Conservation (phyloP, 2,113 vertebrate species). For the Pteropus alecto region DNA sequence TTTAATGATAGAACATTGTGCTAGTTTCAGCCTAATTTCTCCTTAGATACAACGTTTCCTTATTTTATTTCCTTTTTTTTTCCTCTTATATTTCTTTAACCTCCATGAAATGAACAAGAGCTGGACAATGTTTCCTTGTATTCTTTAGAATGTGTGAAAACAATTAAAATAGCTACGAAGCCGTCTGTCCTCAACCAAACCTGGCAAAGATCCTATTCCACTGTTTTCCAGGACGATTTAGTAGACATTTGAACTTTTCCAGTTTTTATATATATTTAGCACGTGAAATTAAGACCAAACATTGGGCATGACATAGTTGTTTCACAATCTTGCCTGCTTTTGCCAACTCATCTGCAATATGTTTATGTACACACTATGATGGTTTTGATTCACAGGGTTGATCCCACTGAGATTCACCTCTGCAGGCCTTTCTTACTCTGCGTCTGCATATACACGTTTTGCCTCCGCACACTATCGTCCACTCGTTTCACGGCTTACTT, state of each 20-base stretch:
- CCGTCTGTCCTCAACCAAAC: background rate
- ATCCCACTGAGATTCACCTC: background rate
- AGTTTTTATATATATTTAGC: background rate
- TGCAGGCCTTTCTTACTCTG: background rate
- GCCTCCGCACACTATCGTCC: background rate
- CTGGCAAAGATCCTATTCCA: background rate
- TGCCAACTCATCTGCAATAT: background rate
- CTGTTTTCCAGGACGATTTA: background rate
- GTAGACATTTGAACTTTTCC: background rate
- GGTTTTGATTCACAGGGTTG: background rate
- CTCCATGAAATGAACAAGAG: background rate
- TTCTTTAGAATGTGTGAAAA: background rate
- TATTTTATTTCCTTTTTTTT: background rate
- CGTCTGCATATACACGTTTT: background rate
- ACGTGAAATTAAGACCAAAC: background rate
- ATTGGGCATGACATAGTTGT: background rate
- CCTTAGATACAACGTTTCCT: background rate
- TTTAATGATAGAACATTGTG: background rate
- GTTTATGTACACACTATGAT: background rate
- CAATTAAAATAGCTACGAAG: background rate
- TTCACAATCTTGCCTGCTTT: background rate
- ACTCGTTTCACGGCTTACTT: background rate
- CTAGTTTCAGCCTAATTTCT: background rate
- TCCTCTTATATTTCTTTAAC: background rate
- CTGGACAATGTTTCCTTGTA: background rate